phyloP scores from a whole-genome alignment of 2,113 vertebrate species.

The Lagopus muta region DNA sequence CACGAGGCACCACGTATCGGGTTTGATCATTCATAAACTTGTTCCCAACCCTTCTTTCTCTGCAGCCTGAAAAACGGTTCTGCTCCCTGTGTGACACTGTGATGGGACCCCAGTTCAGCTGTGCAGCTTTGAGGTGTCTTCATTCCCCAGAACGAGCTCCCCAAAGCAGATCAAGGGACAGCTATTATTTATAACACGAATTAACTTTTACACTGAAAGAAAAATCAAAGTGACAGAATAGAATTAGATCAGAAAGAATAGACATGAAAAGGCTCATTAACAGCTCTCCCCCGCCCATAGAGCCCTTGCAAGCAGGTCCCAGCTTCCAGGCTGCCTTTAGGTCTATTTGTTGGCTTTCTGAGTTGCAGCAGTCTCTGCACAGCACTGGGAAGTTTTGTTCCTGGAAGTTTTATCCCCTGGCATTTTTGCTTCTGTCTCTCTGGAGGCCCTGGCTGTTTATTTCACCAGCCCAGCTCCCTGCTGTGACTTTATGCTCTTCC shows the following conservation, averaged over 20 bases:
- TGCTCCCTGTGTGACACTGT: accelerated
- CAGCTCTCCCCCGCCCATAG: slow-evolving; percentile 40
- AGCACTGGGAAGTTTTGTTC: neutral
- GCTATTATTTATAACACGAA: slow-evolving; percentile 54
- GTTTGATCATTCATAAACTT: neutral
- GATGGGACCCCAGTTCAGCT: slow-evolving; percentile 15
- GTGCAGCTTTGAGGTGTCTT: slow-evolving; percentile 19
- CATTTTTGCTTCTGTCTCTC: neutral
- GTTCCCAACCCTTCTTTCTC: neutral
- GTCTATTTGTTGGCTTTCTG: neutral
- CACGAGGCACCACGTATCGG: neutral
- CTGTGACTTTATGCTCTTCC: neutral
- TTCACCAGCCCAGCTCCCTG: neutral
- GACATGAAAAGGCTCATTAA: slow-evolving; percentile 72
- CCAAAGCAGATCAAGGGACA: slow-evolving; percentile 33
- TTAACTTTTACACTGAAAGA: slow-evolving; percentile 50
- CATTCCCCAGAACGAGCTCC: slow-evolving; percentile 21
- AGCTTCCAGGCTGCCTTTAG: slow-evolving; percentile 30
- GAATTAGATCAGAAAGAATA: slow-evolving; percentile 64
- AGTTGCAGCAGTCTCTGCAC: neutral
- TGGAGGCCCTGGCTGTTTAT: neutral
- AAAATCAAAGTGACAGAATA: slow-evolving; percentile 64
- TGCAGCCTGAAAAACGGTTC: neutral
- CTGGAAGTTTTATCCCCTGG: slow-evolving; percentile 2
- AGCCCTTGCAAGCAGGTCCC: neutral